Conservation (phyloP, 1,140 invertebrate species). For the Drosophila novamexicana region DNA sequence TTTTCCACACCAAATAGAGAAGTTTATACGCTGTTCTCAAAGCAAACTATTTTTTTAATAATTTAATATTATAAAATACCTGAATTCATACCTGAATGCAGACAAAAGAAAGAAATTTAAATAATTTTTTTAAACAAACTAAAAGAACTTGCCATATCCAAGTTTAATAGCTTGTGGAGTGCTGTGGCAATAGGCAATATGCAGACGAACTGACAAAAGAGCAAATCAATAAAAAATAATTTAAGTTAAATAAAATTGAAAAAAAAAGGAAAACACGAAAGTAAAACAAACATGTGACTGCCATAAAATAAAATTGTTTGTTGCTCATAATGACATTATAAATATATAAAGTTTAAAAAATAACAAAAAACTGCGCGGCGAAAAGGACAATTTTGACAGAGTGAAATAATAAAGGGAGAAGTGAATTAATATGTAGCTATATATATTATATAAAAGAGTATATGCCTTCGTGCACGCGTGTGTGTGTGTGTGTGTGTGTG, state of each 20-base stretch:
- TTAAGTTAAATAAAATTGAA: conserved; percentile 52
- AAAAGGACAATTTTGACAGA: conserved; percentile 28
- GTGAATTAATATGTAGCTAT: neutral
- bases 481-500: conserved; percentile 3
- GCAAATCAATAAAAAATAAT: conserved; percentile 56
- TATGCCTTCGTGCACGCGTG: neutral
- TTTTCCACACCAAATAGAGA: no score
- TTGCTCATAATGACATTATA: conserved; percentile 22
- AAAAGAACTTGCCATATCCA: neutral
- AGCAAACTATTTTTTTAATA: no score
- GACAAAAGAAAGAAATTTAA: no score
- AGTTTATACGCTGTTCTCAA: no score
- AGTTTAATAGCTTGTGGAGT: neutral
- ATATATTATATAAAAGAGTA: conserved; percentile 14
- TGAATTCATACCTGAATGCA: no score
- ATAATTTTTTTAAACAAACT: no score
- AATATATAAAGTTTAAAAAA: conserved; percentile 39
- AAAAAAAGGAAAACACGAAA: neutral
- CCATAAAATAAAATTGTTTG: conserved; percentile 31
- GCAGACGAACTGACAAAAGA: conserved; percentile 49
- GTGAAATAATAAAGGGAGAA: conserved; percentile 16
- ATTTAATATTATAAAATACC: no score
- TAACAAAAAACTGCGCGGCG: neutral
- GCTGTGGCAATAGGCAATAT: conserved; percentile 1
- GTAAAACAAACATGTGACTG: conserved; percentile 33